These are phyloP conservation scores for Euglossa dilemma DNA, from an alignment of 1,140 invertebrate species.

Conservation along the genomic window DNA sequence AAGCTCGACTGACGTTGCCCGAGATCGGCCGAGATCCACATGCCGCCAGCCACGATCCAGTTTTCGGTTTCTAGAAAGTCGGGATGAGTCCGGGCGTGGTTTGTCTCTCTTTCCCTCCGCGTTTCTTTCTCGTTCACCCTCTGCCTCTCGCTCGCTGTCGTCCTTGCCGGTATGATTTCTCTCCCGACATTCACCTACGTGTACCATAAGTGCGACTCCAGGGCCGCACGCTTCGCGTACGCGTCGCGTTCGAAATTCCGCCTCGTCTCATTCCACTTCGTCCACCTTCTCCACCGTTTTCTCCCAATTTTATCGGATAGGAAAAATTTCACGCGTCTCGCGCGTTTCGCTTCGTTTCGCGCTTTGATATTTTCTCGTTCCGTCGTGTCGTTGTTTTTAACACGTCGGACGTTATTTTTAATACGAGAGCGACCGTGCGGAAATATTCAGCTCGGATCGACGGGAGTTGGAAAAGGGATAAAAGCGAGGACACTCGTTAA, in stretches of 20 bases:
- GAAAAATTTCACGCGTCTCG: too few relatives aligned
- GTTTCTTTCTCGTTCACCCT: conserved; percentile 41
- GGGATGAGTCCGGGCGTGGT: conserved; percentile 74
- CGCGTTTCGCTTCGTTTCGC: too few relatives aligned
- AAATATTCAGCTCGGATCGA: not conserved
- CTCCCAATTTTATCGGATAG: too few relatives aligned
- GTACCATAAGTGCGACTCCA: conserved; percentile 63
- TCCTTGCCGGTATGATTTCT: conserved; percentile 78
- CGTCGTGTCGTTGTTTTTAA: too few relatives aligned
- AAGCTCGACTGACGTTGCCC: conserved; percentile 44
- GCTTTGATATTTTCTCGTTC: too few relatives aligned
- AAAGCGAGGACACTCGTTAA: not conserved
- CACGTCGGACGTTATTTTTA: too few relatives aligned
- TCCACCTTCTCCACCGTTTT: too few relatives aligned
- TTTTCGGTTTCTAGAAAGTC: conserved; percentile 80
- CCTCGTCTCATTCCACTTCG: too few relatives aligned
- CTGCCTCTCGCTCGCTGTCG: conserved; percentile 58
- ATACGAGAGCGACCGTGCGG: too few relatives aligned
- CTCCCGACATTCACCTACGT: conserved; percentile 73
- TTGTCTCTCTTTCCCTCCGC: conserved; percentile 33
- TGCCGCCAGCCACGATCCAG: conserved; percentile 71
- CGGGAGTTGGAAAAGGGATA: not conserved
- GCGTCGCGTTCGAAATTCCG: not conserved
- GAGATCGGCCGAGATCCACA: conserved; percentile 61
- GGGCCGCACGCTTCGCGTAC: conserved; percentile 44